phyloP scores from a whole-genome alignment of 92 coral and sea anemone species.

The Zoanthus solanderi region DNA sequence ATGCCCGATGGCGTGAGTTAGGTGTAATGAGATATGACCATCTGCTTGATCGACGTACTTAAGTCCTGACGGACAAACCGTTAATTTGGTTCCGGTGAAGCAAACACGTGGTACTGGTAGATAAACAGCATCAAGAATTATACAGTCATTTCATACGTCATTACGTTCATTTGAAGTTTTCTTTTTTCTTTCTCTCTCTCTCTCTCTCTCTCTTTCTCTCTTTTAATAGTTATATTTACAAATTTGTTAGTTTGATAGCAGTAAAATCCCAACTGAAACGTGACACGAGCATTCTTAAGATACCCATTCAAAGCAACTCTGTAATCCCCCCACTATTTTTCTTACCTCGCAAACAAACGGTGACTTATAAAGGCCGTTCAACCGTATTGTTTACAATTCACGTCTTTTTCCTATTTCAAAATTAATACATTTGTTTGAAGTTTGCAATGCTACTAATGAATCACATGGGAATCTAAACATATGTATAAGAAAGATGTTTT shows the following conservation, averaged over 20 bases:
- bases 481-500: too few species aligned
- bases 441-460: too few species aligned
- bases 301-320: background rate
- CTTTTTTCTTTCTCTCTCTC: background rate
- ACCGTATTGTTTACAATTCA: too few species aligned
- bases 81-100: background rate
- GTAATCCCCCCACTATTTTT: background rate
- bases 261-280: background rate
- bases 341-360: background rate
- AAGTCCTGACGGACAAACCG: background rate
- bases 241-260: too few species aligned
- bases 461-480: too few species aligned
- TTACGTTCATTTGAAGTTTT: background rate
- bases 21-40: constrained; percentile 8
- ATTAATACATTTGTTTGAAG: too few species aligned
- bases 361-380: too few species aligned
- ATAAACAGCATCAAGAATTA: too few species aligned
- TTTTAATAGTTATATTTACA: too few species aligned
- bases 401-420: too few species aligned
- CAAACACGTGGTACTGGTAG: background rate
- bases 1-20: constrained; percentile 19
- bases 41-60: background rate
- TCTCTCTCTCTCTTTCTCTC: too few species aligned
- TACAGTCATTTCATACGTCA: too few species aligned
- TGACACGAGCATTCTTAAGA: background rate